Evolutionary conservation across 2,888 invertebrate genomes (phyloP).

Genomic region (Drosophila prolongata): DNA sequence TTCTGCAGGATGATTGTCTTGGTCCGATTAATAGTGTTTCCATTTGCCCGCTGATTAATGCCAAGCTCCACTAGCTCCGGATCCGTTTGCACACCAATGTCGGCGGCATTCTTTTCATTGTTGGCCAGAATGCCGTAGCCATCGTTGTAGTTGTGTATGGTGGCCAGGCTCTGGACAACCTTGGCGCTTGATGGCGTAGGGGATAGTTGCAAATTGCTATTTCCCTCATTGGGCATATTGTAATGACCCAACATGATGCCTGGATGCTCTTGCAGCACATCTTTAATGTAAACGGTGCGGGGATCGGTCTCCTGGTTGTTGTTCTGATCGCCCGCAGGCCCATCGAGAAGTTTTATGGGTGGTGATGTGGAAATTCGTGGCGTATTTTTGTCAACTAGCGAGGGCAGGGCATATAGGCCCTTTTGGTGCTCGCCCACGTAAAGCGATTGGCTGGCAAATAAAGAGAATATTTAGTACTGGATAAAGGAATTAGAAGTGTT

Average conservation of each 20-base stretch:
- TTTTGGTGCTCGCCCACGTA: constrained; percentile 95
- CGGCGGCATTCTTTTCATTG: constrained; percentile 75
- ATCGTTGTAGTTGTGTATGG: constrained; percentile 80
- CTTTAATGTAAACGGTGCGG: constrained; percentile 85
- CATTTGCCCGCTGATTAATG: constrained; percentile 57
- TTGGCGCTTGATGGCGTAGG: constrained; percentile 74
- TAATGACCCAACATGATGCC: constrained; percentile 87
- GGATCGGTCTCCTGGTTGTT: constrained; percentile 68
- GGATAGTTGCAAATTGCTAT: constrained; percentile 78
- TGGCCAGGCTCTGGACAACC: constrained; percentile 79
- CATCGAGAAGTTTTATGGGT: constrained; percentile 90
- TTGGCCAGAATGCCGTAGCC: constrained; percentile 70
- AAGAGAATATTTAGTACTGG: neutral
- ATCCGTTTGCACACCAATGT: constrained; percentile 87
- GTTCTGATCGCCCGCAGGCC: constrained; percentile 86
- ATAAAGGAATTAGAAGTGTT: fast-evolving
- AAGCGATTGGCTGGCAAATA: constrained; percentile 90
- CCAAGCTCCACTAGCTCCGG: constrained; percentile 83
- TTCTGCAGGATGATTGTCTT: constrained; percentile 80
- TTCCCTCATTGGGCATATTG: constrained; percentile 87
- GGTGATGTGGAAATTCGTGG: constrained; percentile 92
- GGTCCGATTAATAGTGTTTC: constrained; percentile 84
- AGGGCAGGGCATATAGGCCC: constrained; percentile 96
- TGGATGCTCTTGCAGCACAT: constrained; percentile 81
- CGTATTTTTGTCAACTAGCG: constrained; percentile 95